phyloP scores from a whole-genome alignment of 2,888 invertebrate genomes.

The Zeuzera pyrina region DNA sequence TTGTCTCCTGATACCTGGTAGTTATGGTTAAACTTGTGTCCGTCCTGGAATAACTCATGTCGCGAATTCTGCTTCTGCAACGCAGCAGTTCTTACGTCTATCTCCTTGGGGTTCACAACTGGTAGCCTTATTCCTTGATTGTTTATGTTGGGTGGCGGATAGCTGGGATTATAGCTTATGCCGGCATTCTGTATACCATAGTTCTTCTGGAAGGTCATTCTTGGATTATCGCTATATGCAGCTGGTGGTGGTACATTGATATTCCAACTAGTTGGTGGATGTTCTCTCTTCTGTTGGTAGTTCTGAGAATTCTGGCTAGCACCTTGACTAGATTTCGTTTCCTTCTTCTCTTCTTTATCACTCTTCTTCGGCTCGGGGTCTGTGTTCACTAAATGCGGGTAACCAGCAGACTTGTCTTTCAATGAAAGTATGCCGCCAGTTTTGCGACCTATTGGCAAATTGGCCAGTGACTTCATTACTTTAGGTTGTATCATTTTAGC shows the following conservation, averaged over 20 bases:
- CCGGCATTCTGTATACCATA: slow-evolving; percentile 47
- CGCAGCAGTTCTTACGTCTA: slow-evolving; percentile 63
- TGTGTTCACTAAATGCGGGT: slow-evolving; percentile 61
- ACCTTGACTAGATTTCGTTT: slow-evolving; percentile 30
- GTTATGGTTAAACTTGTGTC: slow-evolving; percentile 46
- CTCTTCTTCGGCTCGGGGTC: slow-evolving; percentile 48
- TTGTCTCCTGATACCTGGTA: slow-evolving; percentile 58
- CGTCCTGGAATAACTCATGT: slow-evolving; percentile 50
- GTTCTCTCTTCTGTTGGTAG: slow-evolving; percentile 31
- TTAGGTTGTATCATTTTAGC: slow-evolving; percentile 45
- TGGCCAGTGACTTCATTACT: slow-evolving; percentile 49
- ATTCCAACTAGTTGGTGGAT: slow-evolving; percentile 28
- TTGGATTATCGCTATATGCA: slow-evolving; percentile 27
- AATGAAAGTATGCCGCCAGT: slow-evolving; percentile 68
- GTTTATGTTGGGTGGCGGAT: slow-evolving; percentile 24
- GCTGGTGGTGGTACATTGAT: slow-evolving; percentile 21
- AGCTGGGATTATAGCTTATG: slow-evolving; percentile 40
- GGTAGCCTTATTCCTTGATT: slow-evolving; percentile 50
- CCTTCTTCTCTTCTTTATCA: slow-evolving; percentile 46
- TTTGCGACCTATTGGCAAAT: slow-evolving; percentile 55
- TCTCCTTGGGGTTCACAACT: slow-evolving; percentile 67
- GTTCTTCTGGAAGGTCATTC: slow-evolving; percentile 45
- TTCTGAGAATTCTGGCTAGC: slow-evolving; percentile 31
- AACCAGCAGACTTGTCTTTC: slow-evolving; percentile 66
- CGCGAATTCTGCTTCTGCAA: slow-evolving; percentile 60